Base-by-base conservation (phyloP, 35 echinoderm and acorn worm genomes). In the Strongylocentrotus purpuratus region DNA sequence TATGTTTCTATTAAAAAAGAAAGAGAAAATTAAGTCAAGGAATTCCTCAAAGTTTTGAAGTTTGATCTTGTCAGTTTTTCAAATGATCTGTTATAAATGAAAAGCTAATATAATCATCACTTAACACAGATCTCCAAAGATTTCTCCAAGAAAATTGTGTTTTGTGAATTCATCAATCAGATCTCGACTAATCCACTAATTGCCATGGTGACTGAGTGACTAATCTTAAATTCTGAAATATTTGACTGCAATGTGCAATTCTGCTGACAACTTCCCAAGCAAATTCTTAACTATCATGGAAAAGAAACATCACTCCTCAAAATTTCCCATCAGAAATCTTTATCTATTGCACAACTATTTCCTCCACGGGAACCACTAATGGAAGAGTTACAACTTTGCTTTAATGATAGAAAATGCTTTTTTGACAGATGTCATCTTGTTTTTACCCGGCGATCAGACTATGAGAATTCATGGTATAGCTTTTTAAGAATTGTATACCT, bases 301-400 rank as follows among this genome's bases (percentile, higher is more conserved):
- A 78, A 78, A 78, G 65, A n/a, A 78, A 78, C 20, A 28, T 78
- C 65, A 28, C 65, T 78, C 65, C 22, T 78, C 65, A 8, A 78
- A 78, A 78, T 78, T 78, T 78, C 65, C 20, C 28, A 18, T 78
- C 65, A 78, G 65, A 78, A 78, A 78, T 78, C 65, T 78, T 78
- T 78, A 78, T 78, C 65, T 78, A 22, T 78, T 78, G 65, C 65
- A 78, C 65, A 78, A 78, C 65, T 78, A 78, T 78, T 78, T 78
- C 65, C 65, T 78, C 28, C 65, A n/a, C 25, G 8, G 65, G 65
- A 78, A 78, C n/a, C 65, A n/a, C 65, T 78, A 78, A 78, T 78
- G 65, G 65, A 7, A 78, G 65, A 28, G 65, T 28, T 22, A 78
- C 28, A 78, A 78, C 65, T 78, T 28, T 2, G 22, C 22, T 8